These are phyloP conservation scores for Notechis scutatus DNA, from an alignment of 2,113 vertebrate species.

Conservation along the genomic window DNA sequence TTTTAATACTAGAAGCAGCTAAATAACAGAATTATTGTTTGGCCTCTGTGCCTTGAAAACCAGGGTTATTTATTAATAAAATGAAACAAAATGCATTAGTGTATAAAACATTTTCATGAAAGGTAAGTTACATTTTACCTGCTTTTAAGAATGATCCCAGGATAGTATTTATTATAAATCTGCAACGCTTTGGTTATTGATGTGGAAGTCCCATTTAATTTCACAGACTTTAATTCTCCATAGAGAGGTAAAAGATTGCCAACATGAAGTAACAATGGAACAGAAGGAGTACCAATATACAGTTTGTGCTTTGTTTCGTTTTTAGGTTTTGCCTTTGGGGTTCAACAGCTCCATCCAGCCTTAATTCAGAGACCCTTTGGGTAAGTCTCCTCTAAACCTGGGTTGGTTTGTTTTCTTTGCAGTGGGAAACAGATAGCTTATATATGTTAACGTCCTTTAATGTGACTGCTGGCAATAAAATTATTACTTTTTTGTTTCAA, in stretches of 20 bases:
- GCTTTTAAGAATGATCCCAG: background rate
- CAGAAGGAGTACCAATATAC: constrained; percentile 29
- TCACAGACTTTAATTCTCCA: background rate
- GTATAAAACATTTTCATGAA: background rate
- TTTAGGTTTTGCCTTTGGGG: constrained; percentile 95
- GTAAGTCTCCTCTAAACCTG: constrained; percentile 72
- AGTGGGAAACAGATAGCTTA: constrained; percentile 46
- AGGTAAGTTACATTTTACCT: background rate
- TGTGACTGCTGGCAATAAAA: constrained; percentile 52
- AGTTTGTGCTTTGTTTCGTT: constrained; percentile 67
- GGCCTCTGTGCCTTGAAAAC: background rate
- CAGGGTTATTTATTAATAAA: background rate
- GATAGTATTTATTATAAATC: background rate
- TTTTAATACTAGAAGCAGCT: background rate
- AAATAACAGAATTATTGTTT: background rate
- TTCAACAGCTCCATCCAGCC: constrained; percentile 97
- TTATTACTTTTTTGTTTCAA: constrained; percentile 44
- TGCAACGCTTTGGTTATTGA: background rate
- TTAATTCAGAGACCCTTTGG: constrained; percentile 99
- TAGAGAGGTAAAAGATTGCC: background rate
- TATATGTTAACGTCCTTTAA: constrained; percentile 44
- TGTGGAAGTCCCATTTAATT: background rate
- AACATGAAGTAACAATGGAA: constrained; percentile 29
- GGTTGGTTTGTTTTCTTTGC: constrained; percentile 11
- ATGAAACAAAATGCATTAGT: background rate